Base-by-base conservation (phyloP, 2,888 invertebrate genomes). In the Pristionchus fissidentatus region DNA sequence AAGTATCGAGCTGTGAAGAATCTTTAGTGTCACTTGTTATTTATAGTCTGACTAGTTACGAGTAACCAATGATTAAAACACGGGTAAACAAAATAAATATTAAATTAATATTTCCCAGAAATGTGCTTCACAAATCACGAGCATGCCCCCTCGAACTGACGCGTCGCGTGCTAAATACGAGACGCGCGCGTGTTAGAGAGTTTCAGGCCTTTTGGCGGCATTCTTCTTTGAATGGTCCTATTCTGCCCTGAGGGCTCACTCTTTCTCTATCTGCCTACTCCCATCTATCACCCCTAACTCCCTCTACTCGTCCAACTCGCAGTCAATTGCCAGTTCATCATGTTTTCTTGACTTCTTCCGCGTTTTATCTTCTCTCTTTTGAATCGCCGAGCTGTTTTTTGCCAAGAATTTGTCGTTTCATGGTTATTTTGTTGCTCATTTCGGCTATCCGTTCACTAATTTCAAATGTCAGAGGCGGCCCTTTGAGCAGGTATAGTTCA, bases 91-190 rank as follows among this genome's bases (percentile, higher is more conserved):
- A n/a, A n/a, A n/a, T 43, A 0, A 43, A 60, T 15, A 70, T 26
- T 41, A 43, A n/a, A 41, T 70, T 15, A 41, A 43, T 41, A 26
- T 49, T 49, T 49, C 49, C n/a, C n/a, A n/a, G 19, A 35, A 70
- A 43, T 19, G 26, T 3, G 3, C 35, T 0, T 5, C 1, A 19
- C 13, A 70, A 70, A 41, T 22, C 1, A 8, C 26, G 32, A 66
- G n/a, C 13, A 19, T n/a, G 70, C 5, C 4, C 38, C n/a, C n/a
- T n/a, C 41, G n/a, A 15, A 5, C 43, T 10, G 10, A n/a, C 41
- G 70, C 70, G 70, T 70, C 22, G 70, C 41, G 70, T 57, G 66
- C n/a, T n/a, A n/a, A n/a, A n/a, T n/a, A n/a, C n/a, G n/a, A n/a
- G n/a, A n/a, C n/a, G n/a, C n/a, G n/a, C n/a, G n/a, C n/a, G n/a